These are phyloP conservation scores for Sebastolobus alascanus DNA, from an alignment of 2,797 vertebrate genomes.

Conservation along the genomic window DNA sequence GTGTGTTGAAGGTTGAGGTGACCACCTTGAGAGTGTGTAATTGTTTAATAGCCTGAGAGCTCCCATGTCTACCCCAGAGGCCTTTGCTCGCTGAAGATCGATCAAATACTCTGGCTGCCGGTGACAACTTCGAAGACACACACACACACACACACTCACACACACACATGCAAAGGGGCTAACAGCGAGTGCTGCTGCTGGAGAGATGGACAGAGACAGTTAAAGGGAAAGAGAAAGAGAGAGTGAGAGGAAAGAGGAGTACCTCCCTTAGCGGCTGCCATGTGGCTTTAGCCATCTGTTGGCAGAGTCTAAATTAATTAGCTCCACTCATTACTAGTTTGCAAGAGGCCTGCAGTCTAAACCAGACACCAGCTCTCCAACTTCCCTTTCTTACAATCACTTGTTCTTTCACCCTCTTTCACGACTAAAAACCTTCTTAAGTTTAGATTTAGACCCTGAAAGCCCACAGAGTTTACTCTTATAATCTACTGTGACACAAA, in stretches of 20 bases:
- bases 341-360: constrained; percentile 79
- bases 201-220: constrained; percentile 64
- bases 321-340: constrained; percentile 86
- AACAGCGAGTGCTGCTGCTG: constrained; percentile 38
- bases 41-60: constrained; percentile 82
- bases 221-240: constrained; percentile 68
- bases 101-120: constrained; percentile 70
- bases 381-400: constrained; percentile 41
- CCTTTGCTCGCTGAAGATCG: constrained; percentile 72
- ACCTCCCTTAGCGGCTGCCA: constrained; percentile 81
- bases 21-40: constrained; percentile 78
- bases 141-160: constrained; percentile 21
- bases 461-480: neutral
- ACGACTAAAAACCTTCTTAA: constrained; percentile 9
- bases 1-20: constrained; percentile 61
- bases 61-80: constrained; percentile 64
- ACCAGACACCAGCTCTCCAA: constrained; percentile 70
- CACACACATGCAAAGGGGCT: constrained; percentile 12
- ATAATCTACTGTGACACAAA: neutral
- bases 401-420: constrained; percentile 28
- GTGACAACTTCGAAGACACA: constrained; percentile 65
- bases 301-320: constrained; percentile 88
- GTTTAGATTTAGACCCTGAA: constrained; percentile 3
- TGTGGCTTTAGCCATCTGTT: constrained; percentile 89
- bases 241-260: constrained; percentile 70